Evolutionary conservation across 2,888 invertebrate species (phyloP).

Genomic region (Monoplex corrugatus): DNA sequence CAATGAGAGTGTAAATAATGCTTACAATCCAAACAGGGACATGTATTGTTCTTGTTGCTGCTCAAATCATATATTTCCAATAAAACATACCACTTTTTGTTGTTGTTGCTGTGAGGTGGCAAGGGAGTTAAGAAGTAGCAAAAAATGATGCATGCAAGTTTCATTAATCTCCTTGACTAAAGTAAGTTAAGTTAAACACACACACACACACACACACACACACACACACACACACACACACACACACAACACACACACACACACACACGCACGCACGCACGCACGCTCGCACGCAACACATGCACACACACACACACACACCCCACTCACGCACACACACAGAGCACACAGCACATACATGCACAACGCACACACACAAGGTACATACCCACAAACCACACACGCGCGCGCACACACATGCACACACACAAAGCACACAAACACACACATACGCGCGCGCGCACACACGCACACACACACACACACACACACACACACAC

Average conservation of each 20-base stretch:
- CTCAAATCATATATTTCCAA: too few species aligned
- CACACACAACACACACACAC: conserved; percentile 8
- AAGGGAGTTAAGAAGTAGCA: too few species aligned
- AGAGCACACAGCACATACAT: neutral
- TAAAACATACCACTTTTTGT: too few species aligned
- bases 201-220: conserved; percentile 7
- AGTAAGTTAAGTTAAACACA: too few species aligned
- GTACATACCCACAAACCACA: neutral
- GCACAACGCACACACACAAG: neutral
- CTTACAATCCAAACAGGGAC: too few species aligned
- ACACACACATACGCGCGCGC: neutral
- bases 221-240: conserved; percentile 26
- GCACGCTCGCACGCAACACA: conserved; percentile 1
- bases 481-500: neutral
- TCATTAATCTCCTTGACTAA: too few species aligned
- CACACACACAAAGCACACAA: neutral
- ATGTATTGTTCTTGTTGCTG: too few species aligned
- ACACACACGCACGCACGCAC: neutral
- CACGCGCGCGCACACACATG: neutral
- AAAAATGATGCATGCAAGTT: too few species aligned
- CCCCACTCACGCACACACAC: neutral
- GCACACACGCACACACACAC: neutral
- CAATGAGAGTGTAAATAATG: too few species aligned
- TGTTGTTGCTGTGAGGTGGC: too few species aligned
- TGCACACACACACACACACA: neutral